Base-by-base conservation (phyloP, 2,888 invertebrate genomes). In the Sesia bembeciformis region DNA sequence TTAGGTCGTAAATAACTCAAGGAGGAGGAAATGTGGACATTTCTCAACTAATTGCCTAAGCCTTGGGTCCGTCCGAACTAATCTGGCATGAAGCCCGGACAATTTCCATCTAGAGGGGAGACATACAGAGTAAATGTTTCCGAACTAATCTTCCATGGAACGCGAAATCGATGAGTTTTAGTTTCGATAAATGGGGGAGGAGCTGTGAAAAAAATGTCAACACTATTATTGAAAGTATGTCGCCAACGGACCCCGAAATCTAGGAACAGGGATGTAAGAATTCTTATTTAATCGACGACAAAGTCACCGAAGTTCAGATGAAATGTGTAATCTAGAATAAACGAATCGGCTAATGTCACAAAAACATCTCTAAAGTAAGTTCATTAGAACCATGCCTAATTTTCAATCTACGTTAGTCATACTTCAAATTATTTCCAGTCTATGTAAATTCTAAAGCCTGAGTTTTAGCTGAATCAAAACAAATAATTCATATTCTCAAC, bases 81-180 rank as follows among this genome's bases (percentile, higher is more conserved):
- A 80, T 79, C 73, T 76, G 60, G 70, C 74, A 66, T 76, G 70
- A 76, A 78, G 77, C 68, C 71, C 68, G 40, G 58, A 53, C 7
- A 39, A 39, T 8, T 8, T 23, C n/a, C n/a, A 46, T 7, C 23
- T n/a, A 46, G 39, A 39, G 50, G 50, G 50, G 38, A 50, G 72
- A 61, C 57, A 23, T 23, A 23, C 57, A 65, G 53, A 66, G 70
- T 65, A 75, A 77, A 76, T 76, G 72, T 68, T 76, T 67, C 70
- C 69, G 65, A 65, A 70, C 70, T 68, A 84, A 86, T 85, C 81
- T 83, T 63, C 71, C 73, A 66, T 72, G 72, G 79, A 77, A 78
- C 64, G 76, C 67, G 67, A 74, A 78, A 84, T 81, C 81, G 83
- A 85, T 84, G 79, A 65, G 69, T 70, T 68, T 70, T 59, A 63